Base-by-base conservation (phyloP, 2,888 invertebrate species). In the Mellilla xanthometata region DNA sequence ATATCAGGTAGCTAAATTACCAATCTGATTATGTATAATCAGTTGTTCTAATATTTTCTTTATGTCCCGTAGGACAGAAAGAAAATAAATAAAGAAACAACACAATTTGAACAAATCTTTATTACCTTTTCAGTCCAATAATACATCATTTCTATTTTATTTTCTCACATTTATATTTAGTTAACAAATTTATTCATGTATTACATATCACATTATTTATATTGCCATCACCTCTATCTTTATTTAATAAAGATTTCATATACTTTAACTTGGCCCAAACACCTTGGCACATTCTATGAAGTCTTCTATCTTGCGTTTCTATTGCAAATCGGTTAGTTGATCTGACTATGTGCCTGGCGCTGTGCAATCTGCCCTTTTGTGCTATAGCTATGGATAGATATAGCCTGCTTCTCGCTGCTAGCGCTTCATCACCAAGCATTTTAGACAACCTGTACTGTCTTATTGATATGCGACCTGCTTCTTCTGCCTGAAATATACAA, bases 311-410 rank as follows among this genome's bases (percentile, higher is more conserved):
- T 2, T 89, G 79, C 0, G 87, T 81, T 7, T 54, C 43, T 31
- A 79, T 68, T 0, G 90, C 88, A 34, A 82, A 88, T 1, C 55
- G 58, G 7, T 80, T 81, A 12, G 85, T 68, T 10, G 63, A 64
- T 15, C 88, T 77, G 19, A 95, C 91, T 39, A 96, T 91, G 30
- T 82, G 71, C 55, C 91, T 91, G 0, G 96, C 93, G 23, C 79
- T 64, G 52, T 90, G 91, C 2, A 96, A 91, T 29, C 92, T 78
- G 0, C 95, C 95, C 55, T 93, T 93, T 80, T 99, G 99, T 46
- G 98, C 95, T 12, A 96, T 87, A 60, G 98, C 97, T 42, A 98
- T 91, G 23, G 97, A 95, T 40, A 94, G 93, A 76, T 96, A 99
- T 0, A 99, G 90, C 61, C 93, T 93, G 74, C 99, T 98, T 43